Evolutionary conservation across 2,888 invertebrate species (phyloP), one percentile per base, ranked within the genome.

Genomic region (Andrena minutula): DNA sequence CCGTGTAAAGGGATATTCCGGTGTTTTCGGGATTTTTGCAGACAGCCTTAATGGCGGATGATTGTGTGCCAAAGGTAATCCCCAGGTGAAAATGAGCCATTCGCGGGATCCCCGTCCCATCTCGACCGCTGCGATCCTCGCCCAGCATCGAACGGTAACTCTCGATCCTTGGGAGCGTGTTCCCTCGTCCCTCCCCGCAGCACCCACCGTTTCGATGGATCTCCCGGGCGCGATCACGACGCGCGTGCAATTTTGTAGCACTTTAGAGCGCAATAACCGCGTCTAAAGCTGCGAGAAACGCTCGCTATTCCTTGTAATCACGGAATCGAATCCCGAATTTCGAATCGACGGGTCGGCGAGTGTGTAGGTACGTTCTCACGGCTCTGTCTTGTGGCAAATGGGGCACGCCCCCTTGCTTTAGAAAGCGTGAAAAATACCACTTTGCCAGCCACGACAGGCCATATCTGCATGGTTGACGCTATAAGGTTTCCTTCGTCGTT

Each of bases 11-110:
- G 88, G 86, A 89, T 90, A 90, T 90, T 90, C 88, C 85, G 85
- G 74, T 88, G 85, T 83, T 88, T 86, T 83, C 83, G 79, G 63
- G 30, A 88, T 90, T 91, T 90, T 91, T 91, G 79, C 83, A 89
- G 89, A 91, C 91, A 63, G 71, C 75, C 81, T 85, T 91, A 90
- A 91, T 90, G 87, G 88, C 86, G 86, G 83, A 88, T 90, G 91
- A 91, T 91, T 89, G 90, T 89, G 90, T 86, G 89, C 84, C 90
- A 84, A 89, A 89, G 89, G 88, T 85, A 88, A 86, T 86, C 83
- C 56, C 69, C 82, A 86, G 89, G 89, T 89, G 89, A 89, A 89
- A 89, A 89, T 88, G 89, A 89, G 83, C 82, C 88, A 76, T 79
- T 82, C 79, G 69, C 75, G 82, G n/a, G 63, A 49, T 66, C 56